Evolutionary conservation across 2,888 invertebrate species (phyloP).

Genomic region (Eledone cirrhosa): DNA sequence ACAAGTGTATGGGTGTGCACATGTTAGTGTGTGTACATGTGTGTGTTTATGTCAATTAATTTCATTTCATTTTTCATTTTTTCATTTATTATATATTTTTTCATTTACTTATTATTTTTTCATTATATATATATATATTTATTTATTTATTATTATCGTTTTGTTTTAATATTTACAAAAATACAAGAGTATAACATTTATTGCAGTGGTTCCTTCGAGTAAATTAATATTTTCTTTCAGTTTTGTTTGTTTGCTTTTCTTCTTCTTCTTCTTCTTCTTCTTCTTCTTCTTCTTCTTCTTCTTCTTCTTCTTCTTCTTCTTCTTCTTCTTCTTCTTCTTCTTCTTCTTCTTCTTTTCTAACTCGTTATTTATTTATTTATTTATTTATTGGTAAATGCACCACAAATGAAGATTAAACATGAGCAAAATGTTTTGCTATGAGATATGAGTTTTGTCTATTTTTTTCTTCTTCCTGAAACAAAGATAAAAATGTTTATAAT

Average conservation of each 20-base stretch:
- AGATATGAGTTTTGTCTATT: slow-evolving; percentile 25
- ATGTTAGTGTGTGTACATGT: no score
- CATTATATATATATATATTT: no score
- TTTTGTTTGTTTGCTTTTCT: no score
- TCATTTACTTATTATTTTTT: no score
- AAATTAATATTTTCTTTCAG: neutral
- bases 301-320: neutral
- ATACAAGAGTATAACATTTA: neutral
- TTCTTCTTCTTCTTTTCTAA: no score
- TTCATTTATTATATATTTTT: no score
- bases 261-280: neutral
- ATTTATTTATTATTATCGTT: neutral
- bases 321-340: no score
- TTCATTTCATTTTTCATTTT: no score
- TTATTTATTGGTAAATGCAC: neutral
- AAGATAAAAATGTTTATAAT: no score
- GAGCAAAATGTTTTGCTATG: neutral
- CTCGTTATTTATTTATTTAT: neutral
- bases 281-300: neutral
- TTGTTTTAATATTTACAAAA: neutral
- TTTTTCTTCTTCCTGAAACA: no score
- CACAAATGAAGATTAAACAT: neutral
- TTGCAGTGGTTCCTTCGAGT: neutral
- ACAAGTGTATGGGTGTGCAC: no score
- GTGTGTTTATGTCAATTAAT: no score